These are phyloP conservation scores for Drosophila triauraria DNA, from an alignment of 1,140 invertebrate genomes.

Conservation along the genomic window DNA sequence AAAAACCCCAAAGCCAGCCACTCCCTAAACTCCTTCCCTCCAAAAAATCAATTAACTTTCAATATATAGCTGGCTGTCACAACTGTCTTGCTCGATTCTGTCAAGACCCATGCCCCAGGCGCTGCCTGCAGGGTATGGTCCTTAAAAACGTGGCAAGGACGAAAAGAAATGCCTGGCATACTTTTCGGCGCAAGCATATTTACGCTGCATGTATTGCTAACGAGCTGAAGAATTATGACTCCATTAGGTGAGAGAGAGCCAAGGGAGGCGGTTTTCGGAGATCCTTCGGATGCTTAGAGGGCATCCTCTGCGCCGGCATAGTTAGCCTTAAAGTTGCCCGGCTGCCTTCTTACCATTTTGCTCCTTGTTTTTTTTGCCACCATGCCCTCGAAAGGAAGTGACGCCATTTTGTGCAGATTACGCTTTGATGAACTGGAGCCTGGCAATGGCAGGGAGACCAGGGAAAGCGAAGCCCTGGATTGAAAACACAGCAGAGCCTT, in stretches of 20 bases:
- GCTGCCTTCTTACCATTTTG: conserved; percentile 24
- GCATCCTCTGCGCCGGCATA: conserved; percentile 48
- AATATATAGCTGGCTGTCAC: conserved; percentile 5
- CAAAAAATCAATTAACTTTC: conserved; percentile 33
- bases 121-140: conserved; percentile 45
- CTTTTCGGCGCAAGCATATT: conserved; percentile 72
- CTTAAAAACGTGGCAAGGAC: conserved; percentile 61
- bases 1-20: not conserved
- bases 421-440: conserved; percentile 75
- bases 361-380: conserved; percentile 16
- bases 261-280: conserved; percentile 1
- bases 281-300: conserved; percentile 8
- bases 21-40: not conserved
- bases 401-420: conserved; percentile 82
- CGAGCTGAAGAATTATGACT: conserved; percentile 82
- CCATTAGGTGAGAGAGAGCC: conserved; percentile 61
- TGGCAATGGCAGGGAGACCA: conserved; percentile 16
- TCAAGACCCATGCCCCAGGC: not conserved
- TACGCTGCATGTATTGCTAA: conserved; percentile 77
- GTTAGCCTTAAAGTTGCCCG: conserved; percentile 74
- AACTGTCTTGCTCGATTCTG: not conserved
- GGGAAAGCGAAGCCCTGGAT: conserved; percentile 6
- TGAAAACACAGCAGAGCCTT: conserved; percentile 3
- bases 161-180: conserved; percentile 74
- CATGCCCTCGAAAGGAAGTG: conserved; percentile 60